Evolutionary conservation across 2,113 vertebrate genomes (phyloP).

Genomic region (Callithrix jacchus): DNA sequence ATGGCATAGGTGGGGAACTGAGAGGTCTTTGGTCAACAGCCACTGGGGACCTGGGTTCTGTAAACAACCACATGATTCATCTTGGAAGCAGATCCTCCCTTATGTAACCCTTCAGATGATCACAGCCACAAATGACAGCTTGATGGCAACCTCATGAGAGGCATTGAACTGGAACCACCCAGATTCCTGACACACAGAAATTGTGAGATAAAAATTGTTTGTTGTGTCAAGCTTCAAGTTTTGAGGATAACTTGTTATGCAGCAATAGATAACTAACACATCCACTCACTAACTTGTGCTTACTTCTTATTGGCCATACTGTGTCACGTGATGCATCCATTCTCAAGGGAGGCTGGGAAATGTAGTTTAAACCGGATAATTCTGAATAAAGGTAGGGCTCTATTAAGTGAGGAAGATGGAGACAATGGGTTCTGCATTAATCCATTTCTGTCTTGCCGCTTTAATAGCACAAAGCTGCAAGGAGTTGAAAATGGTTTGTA

Average conservation of each 20-base stretch:
- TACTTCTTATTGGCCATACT: background rate
- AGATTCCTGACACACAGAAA: background rate
- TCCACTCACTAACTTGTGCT: background rate
- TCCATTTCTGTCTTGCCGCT: background rate
- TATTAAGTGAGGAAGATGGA: background rate
- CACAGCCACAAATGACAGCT: background rate
- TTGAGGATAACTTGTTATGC: background rate
- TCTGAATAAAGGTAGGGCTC: background rate
- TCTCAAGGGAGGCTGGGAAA: conserved; percentile 34
- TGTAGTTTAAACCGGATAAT: background rate
- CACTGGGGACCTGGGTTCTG: background rate
- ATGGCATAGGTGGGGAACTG: background rate
- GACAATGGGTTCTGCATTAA: background rate
- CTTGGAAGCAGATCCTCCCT: background rate
- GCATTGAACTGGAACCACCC: background rate
- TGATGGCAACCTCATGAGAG: background rate
- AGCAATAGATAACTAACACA: background rate
- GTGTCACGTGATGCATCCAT: background rate
- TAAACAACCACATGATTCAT: background rate
- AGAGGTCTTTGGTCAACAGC: background rate
- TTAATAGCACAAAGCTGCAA: background rate
- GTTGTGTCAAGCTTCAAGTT: background rate
- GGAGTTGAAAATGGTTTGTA: background rate
- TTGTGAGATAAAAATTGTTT: background rate
- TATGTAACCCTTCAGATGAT: background rate